Evolutionary conservation across 2,888 invertebrate species (phyloP).

Genomic region (Andrena chrysosceles): DNA sequence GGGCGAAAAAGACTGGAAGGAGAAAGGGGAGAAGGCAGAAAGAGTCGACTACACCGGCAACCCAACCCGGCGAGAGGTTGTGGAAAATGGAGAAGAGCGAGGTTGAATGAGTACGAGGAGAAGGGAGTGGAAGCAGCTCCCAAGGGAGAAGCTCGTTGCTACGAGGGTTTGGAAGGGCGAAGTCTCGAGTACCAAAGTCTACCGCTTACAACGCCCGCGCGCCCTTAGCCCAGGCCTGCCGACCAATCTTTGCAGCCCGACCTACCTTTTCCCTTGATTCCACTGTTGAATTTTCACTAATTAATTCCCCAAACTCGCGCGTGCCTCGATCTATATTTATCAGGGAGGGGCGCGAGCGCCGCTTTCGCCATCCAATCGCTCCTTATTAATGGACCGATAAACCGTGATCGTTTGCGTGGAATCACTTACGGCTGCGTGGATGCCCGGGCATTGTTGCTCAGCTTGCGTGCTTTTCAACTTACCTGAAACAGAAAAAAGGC

Average conservation of each 20-base stretch:
- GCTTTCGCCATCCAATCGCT: slow-evolving; percentile 19
- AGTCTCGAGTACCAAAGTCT: slow-evolving; percentile 78
- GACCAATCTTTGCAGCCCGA: slow-evolving; percentile 72
- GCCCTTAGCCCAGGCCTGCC: slow-evolving; percentile 56
- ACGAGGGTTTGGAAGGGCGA: slow-evolving; percentile 72
- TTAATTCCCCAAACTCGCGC: slow-evolving; percentile 76
- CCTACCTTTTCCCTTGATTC: slow-evolving; percentile 67
- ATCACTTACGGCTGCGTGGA: slow-evolving; percentile 32
- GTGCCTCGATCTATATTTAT: slow-evolving; percentile 64
- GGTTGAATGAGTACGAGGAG: slow-evolving; percentile 52
- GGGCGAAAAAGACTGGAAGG: not conserved
- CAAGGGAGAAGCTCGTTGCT: slow-evolving; percentile 70
- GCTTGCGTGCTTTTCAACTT: slow-evolving; percentile 39
- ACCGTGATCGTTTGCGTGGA: slow-evolving; percentile 14
- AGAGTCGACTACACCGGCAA: slow-evolving; percentile 40
- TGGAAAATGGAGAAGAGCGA: slow-evolving; percentile 61
- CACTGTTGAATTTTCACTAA: slow-evolving; percentile 77
- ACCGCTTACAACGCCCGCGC: slow-evolving; percentile 55
- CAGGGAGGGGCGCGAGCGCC: slow-evolving; percentile 37
- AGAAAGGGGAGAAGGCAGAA: slow-evolving; percentile 35
- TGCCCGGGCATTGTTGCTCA: not conserved
- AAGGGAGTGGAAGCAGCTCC: slow-evolving; percentile 55
- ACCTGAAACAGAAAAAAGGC: slow-evolving; percentile 66
- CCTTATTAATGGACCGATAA: slow-evolving; percentile 46
- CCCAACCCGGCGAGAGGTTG: slow-evolving; percentile 28